phyloP scores from a whole-genome alignment of 2,113 vertebrate genomes.

The Neodon shergylaensis region DNA sequence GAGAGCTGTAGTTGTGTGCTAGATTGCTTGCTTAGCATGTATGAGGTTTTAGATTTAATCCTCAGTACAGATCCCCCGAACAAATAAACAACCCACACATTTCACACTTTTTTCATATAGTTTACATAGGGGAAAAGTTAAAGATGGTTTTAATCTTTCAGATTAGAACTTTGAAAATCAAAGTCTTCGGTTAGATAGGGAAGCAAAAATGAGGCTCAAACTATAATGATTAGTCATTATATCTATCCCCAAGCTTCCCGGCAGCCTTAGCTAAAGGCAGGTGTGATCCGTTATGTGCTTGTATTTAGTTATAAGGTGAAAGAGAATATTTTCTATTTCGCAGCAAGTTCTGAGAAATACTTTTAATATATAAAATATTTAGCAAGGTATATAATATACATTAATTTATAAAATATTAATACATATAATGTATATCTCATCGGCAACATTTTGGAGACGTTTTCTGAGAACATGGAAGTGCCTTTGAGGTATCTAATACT shows the following conservation, averaged over 20 bases:
- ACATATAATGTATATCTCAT: background rate
- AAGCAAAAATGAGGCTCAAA: conserved; percentile 2
- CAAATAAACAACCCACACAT: background rate
- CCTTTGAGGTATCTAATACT: conserved; percentile 10
- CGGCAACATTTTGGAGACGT: background rate
- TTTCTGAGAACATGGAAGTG: conserved; percentile 27
- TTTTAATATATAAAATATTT: background rate
- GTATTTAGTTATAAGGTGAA: background rate
- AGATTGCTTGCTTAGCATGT: background rate
- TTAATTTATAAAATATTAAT: background rate
- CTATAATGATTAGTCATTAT: background rate
- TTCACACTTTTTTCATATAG: background rate
- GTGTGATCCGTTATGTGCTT: background rate
- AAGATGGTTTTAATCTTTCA: background rate
- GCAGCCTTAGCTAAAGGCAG: background rate
- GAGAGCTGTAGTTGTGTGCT: no score
- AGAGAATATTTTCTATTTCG: background rate
- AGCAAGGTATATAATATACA: background rate
- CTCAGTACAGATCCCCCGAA: background rate
- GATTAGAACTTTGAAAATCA: conserved; percentile 7
- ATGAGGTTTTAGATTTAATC: background rate
- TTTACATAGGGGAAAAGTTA: background rate
- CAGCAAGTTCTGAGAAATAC: background rate
- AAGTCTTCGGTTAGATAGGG: background rate
- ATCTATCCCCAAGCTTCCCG: conserved; percentile 26